phyloP scores from a whole-genome alignment of 1,140 invertebrate species.

The Cotesia chilonis region DNA sequence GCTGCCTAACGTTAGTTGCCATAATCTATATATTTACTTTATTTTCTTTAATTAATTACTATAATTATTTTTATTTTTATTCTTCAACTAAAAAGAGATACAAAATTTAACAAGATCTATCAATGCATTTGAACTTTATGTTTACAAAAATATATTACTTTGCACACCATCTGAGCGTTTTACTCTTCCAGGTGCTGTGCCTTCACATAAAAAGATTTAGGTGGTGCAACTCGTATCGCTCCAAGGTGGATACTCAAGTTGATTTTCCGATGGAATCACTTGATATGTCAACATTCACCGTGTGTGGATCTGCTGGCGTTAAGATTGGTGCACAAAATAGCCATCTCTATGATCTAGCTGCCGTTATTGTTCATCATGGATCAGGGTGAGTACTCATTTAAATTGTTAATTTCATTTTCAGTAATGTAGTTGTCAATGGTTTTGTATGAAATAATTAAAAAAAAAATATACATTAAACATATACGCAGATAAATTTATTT shows the following conservation, averaged over 20 bases:
- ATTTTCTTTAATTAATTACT: not conserved
- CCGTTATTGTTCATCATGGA: conserved; percentile 87
- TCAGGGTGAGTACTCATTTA: conserved; percentile 69
- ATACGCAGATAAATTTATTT: too few species aligned
- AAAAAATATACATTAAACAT: too few species aligned
- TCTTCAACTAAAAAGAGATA: not conserved
- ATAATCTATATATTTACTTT: not conserved
- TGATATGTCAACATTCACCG: conserved; percentile 83
- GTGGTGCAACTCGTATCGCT: conserved; percentile 82
- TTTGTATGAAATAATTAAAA: too few species aligned
- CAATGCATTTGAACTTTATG: not conserved
- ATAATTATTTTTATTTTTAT: not conserved
- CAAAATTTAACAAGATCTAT: not conserved
- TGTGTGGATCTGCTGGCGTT: conserved; percentile 75
- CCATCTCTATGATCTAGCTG: conserved; percentile 82
- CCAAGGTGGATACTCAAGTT: conserved; percentile 83
- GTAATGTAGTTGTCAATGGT: too few species aligned
- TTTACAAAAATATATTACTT: conserved; percentile 7
- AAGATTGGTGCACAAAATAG: conserved; percentile 70
- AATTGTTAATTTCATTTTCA: not conserved
- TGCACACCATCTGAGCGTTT: conserved; percentile 18
- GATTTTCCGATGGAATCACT: conserved; percentile 80
- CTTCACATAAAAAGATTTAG: conserved; percentile 87
- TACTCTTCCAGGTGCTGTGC: conserved; percentile 75
- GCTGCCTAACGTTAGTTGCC: conserved; percentile 76